Conservation (phyloP, 2,797 vertebrate genomes). For the Choloepus didactylus region DNA sequence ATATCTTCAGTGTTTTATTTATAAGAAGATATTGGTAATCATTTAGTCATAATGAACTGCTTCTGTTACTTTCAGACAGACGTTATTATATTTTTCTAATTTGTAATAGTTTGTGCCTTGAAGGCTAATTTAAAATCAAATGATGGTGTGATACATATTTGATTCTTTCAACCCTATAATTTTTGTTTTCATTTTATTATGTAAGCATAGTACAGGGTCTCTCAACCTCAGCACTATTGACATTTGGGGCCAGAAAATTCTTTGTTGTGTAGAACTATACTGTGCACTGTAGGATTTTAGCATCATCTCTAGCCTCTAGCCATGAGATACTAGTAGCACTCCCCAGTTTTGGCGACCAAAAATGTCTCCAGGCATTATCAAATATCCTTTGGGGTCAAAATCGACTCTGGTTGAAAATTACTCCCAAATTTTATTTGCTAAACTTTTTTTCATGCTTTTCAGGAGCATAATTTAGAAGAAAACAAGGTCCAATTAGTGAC, state of each 20-base stretch:
- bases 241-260: neutral
- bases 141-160: conserved; percentile 23
- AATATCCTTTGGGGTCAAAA: neutral
- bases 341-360: neutral
- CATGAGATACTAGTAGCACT: neutral
- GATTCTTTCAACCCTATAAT: conserved; percentile 14
- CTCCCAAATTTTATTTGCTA: neutral
- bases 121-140: conserved; percentile 61
- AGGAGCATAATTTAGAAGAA: conserved; percentile 62
- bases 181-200: conserved; percentile 49
- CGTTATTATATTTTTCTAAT: conserved; percentile 4
- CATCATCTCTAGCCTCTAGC: neutral
- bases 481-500: neutral
- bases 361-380: neutral
- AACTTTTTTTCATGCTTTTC: conserved; percentile 27
- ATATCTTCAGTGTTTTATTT: conserved; percentile 38
- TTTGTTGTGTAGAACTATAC: neutral
- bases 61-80: conserved; percentile 40
- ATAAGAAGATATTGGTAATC: conserved; percentile 29
- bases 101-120: conserved; percentile 27
- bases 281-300: neutral
- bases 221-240: neutral
- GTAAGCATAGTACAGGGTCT: neutral
- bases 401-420: neutral
- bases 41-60: conserved; percentile 38